Percentiles rank a stretch among this genome's conserved stretches.
Conservation (phyloP, 1,140 invertebrate genomes). For the Akabosia matsudoensis region DNA sequence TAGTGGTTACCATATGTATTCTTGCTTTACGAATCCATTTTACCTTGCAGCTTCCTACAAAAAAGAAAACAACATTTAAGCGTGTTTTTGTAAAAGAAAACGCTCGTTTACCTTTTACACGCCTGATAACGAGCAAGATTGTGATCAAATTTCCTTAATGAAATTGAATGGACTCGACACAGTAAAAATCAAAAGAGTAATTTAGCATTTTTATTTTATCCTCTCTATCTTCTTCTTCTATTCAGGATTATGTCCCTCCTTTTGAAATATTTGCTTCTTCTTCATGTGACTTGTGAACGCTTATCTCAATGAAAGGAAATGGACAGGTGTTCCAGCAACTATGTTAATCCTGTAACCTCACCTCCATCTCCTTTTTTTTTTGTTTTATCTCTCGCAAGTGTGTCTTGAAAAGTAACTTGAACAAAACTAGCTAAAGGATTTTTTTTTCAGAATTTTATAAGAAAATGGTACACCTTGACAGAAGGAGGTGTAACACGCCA, state of each 20-base stretch:
- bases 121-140: not conserved
- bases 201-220: not conserved
- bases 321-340: constrained; percentile 13
- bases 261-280: not conserved
- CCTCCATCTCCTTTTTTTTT: too few relatives aligned
- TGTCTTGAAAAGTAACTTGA: too few relatives aligned
- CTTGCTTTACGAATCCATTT: too few relatives aligned
- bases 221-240: not conserved
- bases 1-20: too few relatives aligned
- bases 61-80: too few relatives aligned
- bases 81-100: too few relatives aligned
- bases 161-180: constrained; percentile 1
- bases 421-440: too few relatives aligned
- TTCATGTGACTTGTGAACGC: constrained; percentile 12
- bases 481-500: constrained; percentile 22
- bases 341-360: too few relatives aligned
- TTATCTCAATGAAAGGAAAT: constrained; percentile 3
- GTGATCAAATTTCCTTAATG: constrained; percentile 18
- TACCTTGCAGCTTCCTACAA: too few relatives aligned
- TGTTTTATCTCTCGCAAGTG: too few relatives aligned
- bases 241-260: not conserved
- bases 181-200: too few relatives aligned
- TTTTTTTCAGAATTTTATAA: not conserved
- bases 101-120: too few relatives aligned
- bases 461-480: constrained; percentile 11